Evolutionary conservation across 2,113 vertebrate genomes (phyloP).

Genomic region (Varanus komodoensis): DNA sequence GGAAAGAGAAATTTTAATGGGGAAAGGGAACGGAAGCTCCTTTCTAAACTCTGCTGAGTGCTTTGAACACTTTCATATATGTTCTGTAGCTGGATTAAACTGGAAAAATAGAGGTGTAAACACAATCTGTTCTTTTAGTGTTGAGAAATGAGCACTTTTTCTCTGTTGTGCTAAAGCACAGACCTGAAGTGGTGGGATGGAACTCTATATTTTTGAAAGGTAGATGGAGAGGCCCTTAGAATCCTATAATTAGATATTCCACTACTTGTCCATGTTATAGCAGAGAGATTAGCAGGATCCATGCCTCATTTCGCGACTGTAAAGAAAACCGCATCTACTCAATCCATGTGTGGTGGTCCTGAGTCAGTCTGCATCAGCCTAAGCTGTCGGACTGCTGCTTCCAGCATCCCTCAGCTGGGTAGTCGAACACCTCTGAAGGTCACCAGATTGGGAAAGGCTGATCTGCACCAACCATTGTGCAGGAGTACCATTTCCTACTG

Average conservation of each 20-base stretch:
- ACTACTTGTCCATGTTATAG: constrained; percentile 53
- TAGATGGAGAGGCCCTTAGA: constrained; percentile 28
- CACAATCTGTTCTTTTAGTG: neutral
- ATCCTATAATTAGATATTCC: constrained; percentile 36
- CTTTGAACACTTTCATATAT: neutral
- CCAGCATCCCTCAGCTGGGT: no score
- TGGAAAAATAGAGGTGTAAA: neutral
- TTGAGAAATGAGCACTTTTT: neutral
- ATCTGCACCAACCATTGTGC: neutral
- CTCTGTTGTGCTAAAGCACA: neutral
- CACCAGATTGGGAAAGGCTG: no score
- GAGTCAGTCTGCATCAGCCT: neutral
- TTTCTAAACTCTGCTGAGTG: neutral
- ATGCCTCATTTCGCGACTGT: constrained; percentile 59
- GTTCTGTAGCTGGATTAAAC: neutral
- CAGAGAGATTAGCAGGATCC: constrained; percentile 45
- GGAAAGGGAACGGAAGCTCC: neutral
- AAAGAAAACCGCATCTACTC: constrained; percentile 37
- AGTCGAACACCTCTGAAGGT: no score
- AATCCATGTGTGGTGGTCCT: neutral
- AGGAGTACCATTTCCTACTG: neutral
- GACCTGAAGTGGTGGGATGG: rapidly evolving
- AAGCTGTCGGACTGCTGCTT: no score
- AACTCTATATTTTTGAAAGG: neutral
- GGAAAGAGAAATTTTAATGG: neutral